Base-by-base conservation (phyloP, 2,113 vertebrate species). In the Verasper variegatus region DNA sequence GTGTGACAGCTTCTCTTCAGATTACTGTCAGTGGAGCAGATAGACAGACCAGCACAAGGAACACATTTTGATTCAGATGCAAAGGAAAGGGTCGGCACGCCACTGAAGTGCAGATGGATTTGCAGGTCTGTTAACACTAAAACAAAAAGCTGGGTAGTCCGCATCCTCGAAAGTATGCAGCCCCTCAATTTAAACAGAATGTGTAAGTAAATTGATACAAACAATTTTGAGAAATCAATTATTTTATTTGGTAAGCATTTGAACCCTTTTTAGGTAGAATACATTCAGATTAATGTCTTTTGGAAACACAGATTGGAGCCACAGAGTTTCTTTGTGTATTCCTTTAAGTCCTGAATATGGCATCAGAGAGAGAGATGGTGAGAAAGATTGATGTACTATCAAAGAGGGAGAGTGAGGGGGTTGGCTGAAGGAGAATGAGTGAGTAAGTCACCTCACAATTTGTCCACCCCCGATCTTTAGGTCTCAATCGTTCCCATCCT, bases 401-500 rank as follows among this genome's bases (percentile, higher is more conserved):
- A 76, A 80, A 73, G 21, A 57, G 17, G 21, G 52, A 47, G 42
- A 63, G 12, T 1, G 8, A 4, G 20, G 23, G 66, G 8, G 17
- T 49, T 42, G 12, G 40, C 9, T 37, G 59, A 45, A 65, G 27
- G 60, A 54, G 59, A 74, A 24, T 2, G 31, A 78, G 56, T 0
- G 55, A 71, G 45, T 56, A 52, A 68, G 62, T 57, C 52, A 49
- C 60, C 75, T 73, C 60, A 45, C 64, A 68, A 49, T 74, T 81
- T 81, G 57, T 68, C 72, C 74, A 49, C 76, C 64, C 23, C 23
- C 17, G 23, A 61, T 83, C 78, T 78, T 78, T 72, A 72, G 62
- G 51, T 76, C 59, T 21, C 57, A 60, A 40, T 81, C 42, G 20
- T 56, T 84, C 69, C 64, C 20, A n/a, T 80, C 62, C 31, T 67